Percentiles rank a stretch among this genome's conserved stretches.
phyloP scores from a whole-genome alignment of 2,797 vertebrate genomes.

The Adrianichthys oophorus region DNA sequence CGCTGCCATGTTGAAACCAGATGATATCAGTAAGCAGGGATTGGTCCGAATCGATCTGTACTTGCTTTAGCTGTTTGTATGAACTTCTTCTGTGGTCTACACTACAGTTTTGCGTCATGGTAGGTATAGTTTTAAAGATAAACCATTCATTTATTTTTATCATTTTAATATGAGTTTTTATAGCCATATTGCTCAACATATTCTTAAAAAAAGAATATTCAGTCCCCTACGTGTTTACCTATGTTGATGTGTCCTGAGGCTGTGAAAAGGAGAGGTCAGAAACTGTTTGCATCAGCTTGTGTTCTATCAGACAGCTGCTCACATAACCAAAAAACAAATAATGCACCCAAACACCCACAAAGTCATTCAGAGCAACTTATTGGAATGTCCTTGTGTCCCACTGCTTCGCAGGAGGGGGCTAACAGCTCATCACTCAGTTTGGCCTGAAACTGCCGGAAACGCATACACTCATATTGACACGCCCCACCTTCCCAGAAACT shows the following conservation, averaged over 20 bases:
- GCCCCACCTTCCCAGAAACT: conserved; percentile 22
- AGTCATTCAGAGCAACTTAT: conserved; percentile 7
- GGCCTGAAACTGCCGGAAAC: conserved; percentile 61
- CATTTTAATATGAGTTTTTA: too few species aligned
- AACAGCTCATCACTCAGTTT: conserved; percentile 56
- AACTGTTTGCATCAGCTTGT: neutral
- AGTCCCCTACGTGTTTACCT: too few species aligned
- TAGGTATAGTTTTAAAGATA: too few species aligned
- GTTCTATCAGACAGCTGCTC: neutral
- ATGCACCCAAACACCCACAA: neutral
- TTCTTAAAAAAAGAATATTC: too few species aligned
- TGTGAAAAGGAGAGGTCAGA: neutral
- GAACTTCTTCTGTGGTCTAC: too few species aligned
- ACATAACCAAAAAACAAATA: neutral
- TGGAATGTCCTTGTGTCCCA: conserved; percentile 43
- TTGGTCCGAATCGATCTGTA: too few species aligned
- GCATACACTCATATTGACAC: conserved; percentile 1
- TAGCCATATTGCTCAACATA: too few species aligned
- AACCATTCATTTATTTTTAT: too few species aligned
- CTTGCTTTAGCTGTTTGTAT: too few species aligned
- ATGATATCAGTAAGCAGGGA: too few species aligned
- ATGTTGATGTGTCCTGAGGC: neutral
- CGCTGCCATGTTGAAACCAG: too few species aligned
- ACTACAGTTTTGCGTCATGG: too few species aligned
- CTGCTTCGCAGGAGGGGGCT: conserved; percentile 39